phyloP scores from a whole-genome alignment of 2,113 vertebrate genomes.

The Indri indri region DNA sequence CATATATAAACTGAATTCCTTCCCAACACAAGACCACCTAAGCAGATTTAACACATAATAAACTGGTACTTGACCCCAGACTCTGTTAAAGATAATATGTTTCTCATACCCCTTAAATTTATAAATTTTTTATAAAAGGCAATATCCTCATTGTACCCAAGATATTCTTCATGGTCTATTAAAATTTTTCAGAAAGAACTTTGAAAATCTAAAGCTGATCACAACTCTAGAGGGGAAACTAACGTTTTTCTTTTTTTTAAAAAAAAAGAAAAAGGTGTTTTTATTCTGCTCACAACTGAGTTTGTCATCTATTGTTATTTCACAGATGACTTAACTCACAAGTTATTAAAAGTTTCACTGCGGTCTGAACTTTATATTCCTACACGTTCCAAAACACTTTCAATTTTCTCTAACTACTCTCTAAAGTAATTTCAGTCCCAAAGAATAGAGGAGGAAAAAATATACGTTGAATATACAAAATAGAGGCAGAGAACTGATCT shows the following conservation, averaged over 20 bases:
- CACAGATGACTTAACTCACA: slow-evolving; percentile 66
- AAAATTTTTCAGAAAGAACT: background rate
- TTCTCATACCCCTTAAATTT: background rate
- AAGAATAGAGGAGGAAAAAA: slow-evolving; percentile 60
- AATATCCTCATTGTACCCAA: no score
- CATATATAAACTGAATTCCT: background rate
- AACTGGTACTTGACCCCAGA: background rate
- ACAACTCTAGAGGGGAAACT: background rate
- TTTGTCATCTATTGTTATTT: slow-evolving; percentile 61
- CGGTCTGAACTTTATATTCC: slow-evolving; percentile 44
- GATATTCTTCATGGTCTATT: background rate
- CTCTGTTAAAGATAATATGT: background rate
- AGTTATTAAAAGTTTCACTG: slow-evolving; percentile 64
- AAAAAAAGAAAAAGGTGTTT: slow-evolving; percentile 7
- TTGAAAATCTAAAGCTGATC: slow-evolving; percentile 5
- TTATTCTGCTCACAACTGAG: slow-evolving; percentile 42
- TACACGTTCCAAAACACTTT: slow-evolving; percentile 52
- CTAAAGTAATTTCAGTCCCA: slow-evolving; percentile 65
- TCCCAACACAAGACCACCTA: background rate
- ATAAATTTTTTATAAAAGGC: no score
- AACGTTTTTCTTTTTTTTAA: background rate
- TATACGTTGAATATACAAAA: slow-evolving; percentile 42
- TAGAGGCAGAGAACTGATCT: slow-evolving; percentile 4
- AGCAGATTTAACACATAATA: background rate
- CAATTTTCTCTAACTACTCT: slow-evolving; percentile 60